Base-by-base conservation (phyloP, 2,113 vertebrate species). In the Planiliza haematocheilus region DNA sequence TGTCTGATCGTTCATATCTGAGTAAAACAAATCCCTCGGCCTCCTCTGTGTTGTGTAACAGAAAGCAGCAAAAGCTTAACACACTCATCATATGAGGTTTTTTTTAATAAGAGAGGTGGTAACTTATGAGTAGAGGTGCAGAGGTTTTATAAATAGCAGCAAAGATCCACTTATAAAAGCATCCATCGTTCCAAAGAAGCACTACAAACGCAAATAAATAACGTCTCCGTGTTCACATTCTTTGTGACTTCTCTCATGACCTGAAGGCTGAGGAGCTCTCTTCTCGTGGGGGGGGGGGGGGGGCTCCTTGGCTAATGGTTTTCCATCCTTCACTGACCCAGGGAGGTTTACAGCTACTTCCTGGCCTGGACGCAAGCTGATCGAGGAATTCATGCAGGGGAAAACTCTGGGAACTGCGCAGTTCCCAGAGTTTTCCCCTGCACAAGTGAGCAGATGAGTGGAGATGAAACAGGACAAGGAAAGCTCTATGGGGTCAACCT, bases 201-300 rank as follows among this genome's bases (percentile, higher is more conserved):
- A 6, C 38, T 38, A 14, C 48, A 24, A 56, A 43, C 53, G 14
- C 13, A 70, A 66, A 58, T 59, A 55, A 75, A 84, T 82, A 1
- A 57, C 63, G 58, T 57, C 48, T 72, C 37, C 14, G 18, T 38
- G 14, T 72, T 14, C 48, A 42, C 2, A 70, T 77, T 87, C 45
- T 61, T 43, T 12, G 30, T 61, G 81, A 84, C 85, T 88, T 87
- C 75, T 91, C 89, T 78, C 88, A 88, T 68, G 89, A 87, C 87
- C 88, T 87, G 24, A 20, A 43, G 24, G 30, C 59, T 71, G 18
- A 55, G 75, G 70, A 1, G 4, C 70, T 74, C 41, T 57, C 67
- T 69, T n/a, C n/a, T n/a, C n/a, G n/a, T n/a, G n/a, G n/a, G n/a
- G n/a, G n/a, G n/a, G 16, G 37, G 30, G 53, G 42, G 37, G 77